Evolutionary conservation across 2,888 invertebrate genomes (phyloP).

Genomic region (Chymomyza procnemis): DNA sequence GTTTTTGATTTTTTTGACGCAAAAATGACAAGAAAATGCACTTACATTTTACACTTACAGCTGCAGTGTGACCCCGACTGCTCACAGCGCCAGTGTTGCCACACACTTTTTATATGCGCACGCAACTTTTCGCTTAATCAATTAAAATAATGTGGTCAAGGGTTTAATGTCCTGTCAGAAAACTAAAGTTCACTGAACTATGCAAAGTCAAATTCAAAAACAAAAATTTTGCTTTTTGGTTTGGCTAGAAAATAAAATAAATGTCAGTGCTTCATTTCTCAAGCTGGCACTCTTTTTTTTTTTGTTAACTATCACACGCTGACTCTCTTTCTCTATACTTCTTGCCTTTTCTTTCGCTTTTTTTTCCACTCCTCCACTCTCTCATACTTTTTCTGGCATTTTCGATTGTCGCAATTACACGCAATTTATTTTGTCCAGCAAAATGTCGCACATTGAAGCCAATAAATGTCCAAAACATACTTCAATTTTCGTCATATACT

Average conservation of each 20-base stretch:
- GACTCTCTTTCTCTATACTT: neutral
- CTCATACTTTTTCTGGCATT: neutral
- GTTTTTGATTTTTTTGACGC: too few relatives aligned
- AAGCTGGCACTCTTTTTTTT: too few relatives aligned
- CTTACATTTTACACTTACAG: too few relatives aligned
- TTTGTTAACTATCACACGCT: too few relatives aligned
- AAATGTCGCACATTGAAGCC: neutral
- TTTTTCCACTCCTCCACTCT: slow-evolving; percentile 11
- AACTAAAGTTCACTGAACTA: slow-evolving; percentile 39
- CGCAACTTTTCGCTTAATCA: slow-evolving; percentile 22
- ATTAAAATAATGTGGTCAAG: slow-evolving; percentile 32
- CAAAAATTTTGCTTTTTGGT: neutral
- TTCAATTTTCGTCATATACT: slow-evolving; percentile 33
- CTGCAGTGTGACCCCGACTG: too few relatives aligned
- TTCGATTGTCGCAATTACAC: slow-evolving; percentile 19
- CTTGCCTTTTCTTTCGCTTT: neutral
- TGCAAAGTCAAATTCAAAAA: neutral
- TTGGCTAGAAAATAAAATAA: neutral
- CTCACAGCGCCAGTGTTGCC: neutral
- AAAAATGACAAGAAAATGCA: too few relatives aligned
- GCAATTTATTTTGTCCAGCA: slow-evolving; percentile 17
- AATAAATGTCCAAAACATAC: slow-evolving; percentile 49
- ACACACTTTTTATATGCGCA: neutral
- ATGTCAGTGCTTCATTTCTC: neutral
- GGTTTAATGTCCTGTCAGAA: slow-evolving; percentile 33